These are phyloP conservation scores for Scrobipalpa atriplicella DNA, from an alignment of 2,888 invertebrate genomes.

Conservation along the genomic window DNA sequence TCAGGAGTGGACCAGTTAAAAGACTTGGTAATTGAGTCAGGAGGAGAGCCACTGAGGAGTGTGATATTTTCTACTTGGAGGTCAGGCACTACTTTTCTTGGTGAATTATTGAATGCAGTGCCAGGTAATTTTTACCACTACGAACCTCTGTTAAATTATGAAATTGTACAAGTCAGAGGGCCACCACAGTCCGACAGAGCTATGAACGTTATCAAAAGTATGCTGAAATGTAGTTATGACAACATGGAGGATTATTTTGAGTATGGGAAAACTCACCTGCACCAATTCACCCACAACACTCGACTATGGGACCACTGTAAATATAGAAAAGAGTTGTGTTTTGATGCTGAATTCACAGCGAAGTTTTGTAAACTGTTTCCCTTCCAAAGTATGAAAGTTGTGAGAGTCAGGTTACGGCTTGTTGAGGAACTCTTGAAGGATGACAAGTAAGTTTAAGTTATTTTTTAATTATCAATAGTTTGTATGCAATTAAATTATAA, in stretches of 20 bases:
- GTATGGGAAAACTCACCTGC: constrained; percentile 89
- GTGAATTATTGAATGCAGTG: constrained; percentile 91
- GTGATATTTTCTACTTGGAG: constrained; percentile 95
- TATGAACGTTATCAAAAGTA: constrained; percentile 85
- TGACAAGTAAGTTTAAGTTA: constrained; percentile 82
- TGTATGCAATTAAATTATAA: no score
- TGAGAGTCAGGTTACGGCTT: constrained; percentile 88
- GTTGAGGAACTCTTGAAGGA: constrained; percentile 88
- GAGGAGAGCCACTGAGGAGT: constrained; percentile 88
- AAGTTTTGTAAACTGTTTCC: constrained; percentile 93
- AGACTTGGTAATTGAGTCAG: constrained; percentile 86
- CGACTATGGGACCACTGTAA: constrained; percentile 92
- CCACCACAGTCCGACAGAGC: constrained; percentile 87
- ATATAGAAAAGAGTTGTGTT: constrained; percentile 76
- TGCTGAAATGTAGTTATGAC: constrained; percentile 90
- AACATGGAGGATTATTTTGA: constrained; percentile 89
- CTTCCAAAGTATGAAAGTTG: constrained; percentile 94
- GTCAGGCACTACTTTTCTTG: constrained; percentile 95
- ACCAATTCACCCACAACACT: constrained; percentile 93
- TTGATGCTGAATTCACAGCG: constrained; percentile 85
- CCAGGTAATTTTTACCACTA: constrained; percentile 96
- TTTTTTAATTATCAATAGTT: no score
- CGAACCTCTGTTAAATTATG: constrained; percentile 92
- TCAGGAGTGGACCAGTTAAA: constrained; percentile 80
- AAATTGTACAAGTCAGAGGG: constrained; percentile 91